A percentile compares a stretch with the other conserved stretches of the same genome.
Conservation (phyloP, 2,797 vertebrate species). For the Macrochelys suwanniensis region DNA sequence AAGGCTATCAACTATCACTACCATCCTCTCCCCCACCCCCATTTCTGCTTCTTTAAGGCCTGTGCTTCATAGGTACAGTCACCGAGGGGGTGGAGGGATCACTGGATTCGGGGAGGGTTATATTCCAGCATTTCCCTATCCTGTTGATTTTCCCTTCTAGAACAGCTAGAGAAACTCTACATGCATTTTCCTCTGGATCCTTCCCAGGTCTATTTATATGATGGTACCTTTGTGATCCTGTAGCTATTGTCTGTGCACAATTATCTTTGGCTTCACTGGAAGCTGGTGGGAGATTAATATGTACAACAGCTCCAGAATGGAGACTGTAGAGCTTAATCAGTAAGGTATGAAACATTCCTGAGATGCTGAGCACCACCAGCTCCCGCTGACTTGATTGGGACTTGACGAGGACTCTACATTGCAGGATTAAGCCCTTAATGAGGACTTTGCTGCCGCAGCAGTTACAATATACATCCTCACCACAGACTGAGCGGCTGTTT, state of each 20-base stretch:
- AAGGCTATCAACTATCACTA: conserved; percentile 22
- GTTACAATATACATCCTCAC: background rate
- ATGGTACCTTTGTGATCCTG: background rate
- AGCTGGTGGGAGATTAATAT: rapidly evolving
- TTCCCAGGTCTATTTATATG: background rate
- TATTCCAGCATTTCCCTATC: background rate
- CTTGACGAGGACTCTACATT: background rate
- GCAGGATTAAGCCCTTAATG: background rate
- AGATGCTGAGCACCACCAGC: background rate
- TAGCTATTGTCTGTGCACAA: rapidly evolving
- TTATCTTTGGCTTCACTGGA: background rate
- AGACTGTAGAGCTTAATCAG: background rate
- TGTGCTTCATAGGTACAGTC: background rate
- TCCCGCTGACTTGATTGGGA: rapidly evolving
- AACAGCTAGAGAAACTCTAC: background rate
- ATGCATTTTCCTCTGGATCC: background rate
- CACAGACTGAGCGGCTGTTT: rapidly evolving
- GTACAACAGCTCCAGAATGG: rapidly evolving
- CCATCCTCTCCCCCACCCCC: background rate
- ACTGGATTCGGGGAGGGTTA: background rate
- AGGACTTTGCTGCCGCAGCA: background rate
- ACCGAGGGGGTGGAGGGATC: background rate
- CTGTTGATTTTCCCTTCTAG: background rate
- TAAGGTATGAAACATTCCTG: background rate
- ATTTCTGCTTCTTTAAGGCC: background rate